Conservation (phyloP, 2,113 vertebrate species). For the Origma solitaria region DNA sequence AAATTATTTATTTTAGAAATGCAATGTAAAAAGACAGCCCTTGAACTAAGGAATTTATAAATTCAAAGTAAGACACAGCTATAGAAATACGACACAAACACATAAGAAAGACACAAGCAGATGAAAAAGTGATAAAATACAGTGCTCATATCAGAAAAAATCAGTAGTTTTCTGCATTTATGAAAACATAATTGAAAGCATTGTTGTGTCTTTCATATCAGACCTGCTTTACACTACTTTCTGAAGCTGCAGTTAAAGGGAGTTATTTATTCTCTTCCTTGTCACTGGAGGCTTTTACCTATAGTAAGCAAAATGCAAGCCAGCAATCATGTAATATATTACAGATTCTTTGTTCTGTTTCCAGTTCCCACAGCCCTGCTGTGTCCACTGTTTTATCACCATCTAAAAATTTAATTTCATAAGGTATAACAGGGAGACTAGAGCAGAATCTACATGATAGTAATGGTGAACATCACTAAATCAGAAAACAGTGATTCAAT, state of each 20-base stretch:
- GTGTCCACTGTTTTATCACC: background rate
- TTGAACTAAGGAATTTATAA: background rate
- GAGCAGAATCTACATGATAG: background rate
- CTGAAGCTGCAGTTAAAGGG: background rate
- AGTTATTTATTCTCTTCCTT: background rate
- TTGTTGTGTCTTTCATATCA: background rate
- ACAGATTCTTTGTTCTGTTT: background rate
- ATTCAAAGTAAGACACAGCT: background rate
- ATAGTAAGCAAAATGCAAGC: background rate
- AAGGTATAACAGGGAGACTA: background rate
- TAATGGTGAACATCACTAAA: background rate
- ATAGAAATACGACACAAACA: background rate
- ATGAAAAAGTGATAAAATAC: background rate
- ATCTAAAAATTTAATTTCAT: background rate
- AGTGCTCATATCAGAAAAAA: background rate
- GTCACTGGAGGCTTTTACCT: background rate
- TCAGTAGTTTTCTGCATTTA: background rate
- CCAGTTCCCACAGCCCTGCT: background rate
- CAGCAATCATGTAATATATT: background rate
- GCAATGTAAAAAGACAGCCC: background rate
- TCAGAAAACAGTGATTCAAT: background rate
- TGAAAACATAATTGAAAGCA: background rate
- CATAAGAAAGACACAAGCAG: background rate
- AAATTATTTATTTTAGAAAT: background rate
- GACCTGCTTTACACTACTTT: background rate